Base-by-base conservation (phyloP, 2,888 invertebrate genomes). In the Xiphydria camelus region DNA sequence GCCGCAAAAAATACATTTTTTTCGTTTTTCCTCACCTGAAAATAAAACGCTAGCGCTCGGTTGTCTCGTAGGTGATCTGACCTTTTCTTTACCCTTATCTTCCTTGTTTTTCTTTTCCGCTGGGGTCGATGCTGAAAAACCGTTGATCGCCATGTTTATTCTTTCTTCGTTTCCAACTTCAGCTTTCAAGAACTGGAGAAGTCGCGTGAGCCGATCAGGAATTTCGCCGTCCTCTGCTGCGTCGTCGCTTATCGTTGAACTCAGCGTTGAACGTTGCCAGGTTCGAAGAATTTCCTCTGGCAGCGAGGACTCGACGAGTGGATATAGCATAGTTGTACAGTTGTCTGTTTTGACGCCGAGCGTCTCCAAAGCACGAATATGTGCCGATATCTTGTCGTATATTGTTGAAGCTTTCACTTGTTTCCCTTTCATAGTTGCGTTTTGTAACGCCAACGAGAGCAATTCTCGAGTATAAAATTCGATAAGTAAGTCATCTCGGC, bases 291-390 rank as follows among this genome's bases (percentile, higher is more conserved):
- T 42, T 18, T 57, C 54, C 10, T 63, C 60, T 3, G 65, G 66
- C 4, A 67, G 29, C 23, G 55, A 53, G 1, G 60, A 64, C 41
- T 66, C 66, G 4, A 66, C 65, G 2, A 68, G 45, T 3, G 67
- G 69, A 45, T 58, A 67, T 6, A 64, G 36, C 51, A 64, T 62
- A 3, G 60, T 56, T 1, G 62, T 55, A 19, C 55, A 63, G 26
- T 49, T 56, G 6, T 57, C 52, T 2, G 51, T 51, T 3, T 52
- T 56, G 1, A 59, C 54, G 5, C 54, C 55, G 2, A 62, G 41
- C 1, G 53, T 50, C 20, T 61, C 59, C 2, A 61, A 38, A 5
- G 57, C 58, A 17, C 51, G 43, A 38, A 61, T 49, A 14, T 60
- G 59, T 7, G 52, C 44, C 15, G 59, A 52, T 5, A 61, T 23